Evolutionary conservation across 92 coral and sea anemone genomes (phyloP).

Genomic region (Epizoanthus rinbou): DNA sequence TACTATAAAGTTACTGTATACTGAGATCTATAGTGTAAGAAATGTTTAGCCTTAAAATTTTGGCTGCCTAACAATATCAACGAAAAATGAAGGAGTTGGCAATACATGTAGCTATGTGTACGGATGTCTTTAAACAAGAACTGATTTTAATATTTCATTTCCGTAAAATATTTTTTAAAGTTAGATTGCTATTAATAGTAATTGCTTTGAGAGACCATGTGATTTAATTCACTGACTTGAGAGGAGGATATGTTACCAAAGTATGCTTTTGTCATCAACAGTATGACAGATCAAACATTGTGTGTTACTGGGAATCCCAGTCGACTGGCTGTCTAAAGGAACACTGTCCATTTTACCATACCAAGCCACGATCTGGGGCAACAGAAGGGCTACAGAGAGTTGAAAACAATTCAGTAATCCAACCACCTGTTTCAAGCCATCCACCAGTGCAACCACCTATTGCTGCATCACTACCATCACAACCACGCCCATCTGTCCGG

Average conservation of each 20-base stretch:
- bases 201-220: no score
- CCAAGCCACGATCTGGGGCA: constrained; percentile 60
- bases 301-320: constrained; percentile 86
- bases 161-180: no score
- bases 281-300: constrained; percentile 64
- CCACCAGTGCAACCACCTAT: constrained; percentile 10
- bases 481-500: not conserved
- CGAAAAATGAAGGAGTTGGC: no score
- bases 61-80: no score
- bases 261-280: constrained; percentile 36
- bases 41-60: no score
- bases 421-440: not conserved
- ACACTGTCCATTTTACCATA: constrained; percentile 79
- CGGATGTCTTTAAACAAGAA: no score
- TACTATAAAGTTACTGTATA: no score
- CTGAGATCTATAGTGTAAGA: no score
- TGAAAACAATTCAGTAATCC: not conserved
- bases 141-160: no score
- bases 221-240: no score
- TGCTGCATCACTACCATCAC: constrained; percentile 6
- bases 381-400: not conserved
- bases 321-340: constrained; percentile 78
- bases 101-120: no score
- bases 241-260: not conserved
- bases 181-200: no score